phyloP scores from a whole-genome alignment of 2,888 invertebrate species.

The Frankliniella fusca region DNA sequence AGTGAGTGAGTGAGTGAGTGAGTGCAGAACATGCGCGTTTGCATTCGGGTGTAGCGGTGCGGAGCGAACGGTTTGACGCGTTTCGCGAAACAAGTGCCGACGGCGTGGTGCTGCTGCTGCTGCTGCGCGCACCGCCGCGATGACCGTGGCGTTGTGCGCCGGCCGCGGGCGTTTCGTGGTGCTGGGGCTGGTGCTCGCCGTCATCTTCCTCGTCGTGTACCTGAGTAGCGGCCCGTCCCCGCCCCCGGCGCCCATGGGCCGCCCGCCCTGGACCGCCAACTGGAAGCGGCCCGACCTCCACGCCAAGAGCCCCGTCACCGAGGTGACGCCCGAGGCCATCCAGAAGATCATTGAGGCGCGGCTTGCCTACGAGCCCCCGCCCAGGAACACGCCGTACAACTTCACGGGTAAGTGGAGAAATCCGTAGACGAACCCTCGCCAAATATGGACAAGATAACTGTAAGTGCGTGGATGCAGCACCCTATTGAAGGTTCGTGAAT shows the following conservation, averaged over 20 bases:
- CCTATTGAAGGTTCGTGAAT: too few species aligned
- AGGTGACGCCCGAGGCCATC: neutral
- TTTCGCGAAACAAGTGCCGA: neutral
- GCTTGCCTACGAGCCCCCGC: neutral
- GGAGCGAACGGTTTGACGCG: neutral
- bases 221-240: neutral
- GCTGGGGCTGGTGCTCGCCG: neutral
- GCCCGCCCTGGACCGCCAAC: neutral
- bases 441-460: too few species aligned
- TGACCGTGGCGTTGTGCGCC: neutral
- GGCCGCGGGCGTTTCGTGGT: neutral
- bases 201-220: neutral
- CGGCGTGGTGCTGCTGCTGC: neutral
- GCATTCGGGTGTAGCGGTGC: neutral
- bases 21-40: neutral
- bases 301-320: too few species aligned
- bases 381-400: neutral
- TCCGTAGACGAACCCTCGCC: too few species aligned
- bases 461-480: neutral
- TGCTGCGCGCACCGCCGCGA: too few species aligned
- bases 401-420: neutral
- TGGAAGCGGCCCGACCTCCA: neutral
- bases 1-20: neutral
- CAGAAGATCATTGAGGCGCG: neutral
- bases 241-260: neutral